Conservation (phyloP, 2,797 vertebrate species). For the Gephyroberyx darwinii region DNA sequence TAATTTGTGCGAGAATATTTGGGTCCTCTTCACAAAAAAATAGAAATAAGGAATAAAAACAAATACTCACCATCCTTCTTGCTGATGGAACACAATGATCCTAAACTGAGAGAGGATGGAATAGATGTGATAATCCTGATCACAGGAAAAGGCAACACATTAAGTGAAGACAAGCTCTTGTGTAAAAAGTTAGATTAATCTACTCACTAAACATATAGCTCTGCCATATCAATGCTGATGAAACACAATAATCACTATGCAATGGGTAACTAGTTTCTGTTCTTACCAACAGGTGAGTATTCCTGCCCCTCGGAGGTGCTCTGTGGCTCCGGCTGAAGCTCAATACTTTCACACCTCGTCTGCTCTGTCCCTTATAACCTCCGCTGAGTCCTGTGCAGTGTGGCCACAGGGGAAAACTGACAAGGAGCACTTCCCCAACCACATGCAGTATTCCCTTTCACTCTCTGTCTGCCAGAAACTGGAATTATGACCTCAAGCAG, state of each 20-base stretch:
- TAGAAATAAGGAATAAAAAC: not conserved
- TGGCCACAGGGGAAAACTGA: slow-evolving; percentile 35
- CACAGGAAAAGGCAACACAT: not conserved
- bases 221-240: not conserved
- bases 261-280: not conserved
- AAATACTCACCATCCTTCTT: slow-evolving; percentile 69
- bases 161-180: not conserved
- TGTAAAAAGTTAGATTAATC: slow-evolving; percentile 6
- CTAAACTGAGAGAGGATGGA: slow-evolving; percentile 24
- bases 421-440: slow-evolving; percentile 38
- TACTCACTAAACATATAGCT: not conserved
- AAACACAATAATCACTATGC: not conserved
- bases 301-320: slow-evolving; percentile 37
- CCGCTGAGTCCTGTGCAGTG: slow-evolving; percentile 23
- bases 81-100: not conserved
- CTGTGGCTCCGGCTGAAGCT: slow-evolving; percentile 30
- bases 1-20: not conserved
- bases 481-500: slow-evolving; percentile 26
- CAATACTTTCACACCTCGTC: slow-evolving; percentile 1
- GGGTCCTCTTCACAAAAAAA: not conserved
- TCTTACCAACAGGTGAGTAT: slow-evolving; percentile 56
- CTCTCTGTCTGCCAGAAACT: slow-evolving; percentile 42
- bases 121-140: slow-evolving; percentile 1
- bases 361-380: slow-evolving; percentile 15
- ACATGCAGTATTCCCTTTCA: slow-evolving; percentile 59